Evolutionary conservation across 2,888 invertebrate genomes (phyloP).

Genomic region (Hartigia nigra): DNA sequence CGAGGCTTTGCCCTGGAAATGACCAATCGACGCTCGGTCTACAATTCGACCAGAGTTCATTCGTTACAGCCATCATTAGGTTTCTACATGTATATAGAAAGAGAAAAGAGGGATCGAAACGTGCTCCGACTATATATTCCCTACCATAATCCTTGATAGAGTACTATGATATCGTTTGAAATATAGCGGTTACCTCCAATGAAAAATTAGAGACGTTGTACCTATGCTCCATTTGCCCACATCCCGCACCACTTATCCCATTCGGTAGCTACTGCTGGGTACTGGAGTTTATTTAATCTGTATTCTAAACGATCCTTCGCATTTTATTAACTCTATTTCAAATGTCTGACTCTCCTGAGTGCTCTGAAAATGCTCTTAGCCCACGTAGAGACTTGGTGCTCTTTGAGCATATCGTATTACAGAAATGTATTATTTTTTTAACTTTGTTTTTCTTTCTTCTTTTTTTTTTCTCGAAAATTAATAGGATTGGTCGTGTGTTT

Average conservation of each 20-base stretch:
- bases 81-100: too few relatives aligned
- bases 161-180: not conserved
- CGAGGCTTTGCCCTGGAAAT: conserved; percentile 38
- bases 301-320: not conserved
- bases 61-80: not conserved
- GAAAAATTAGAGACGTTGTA: not conserved
- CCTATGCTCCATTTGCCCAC: not conserved
- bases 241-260: not conserved
- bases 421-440: not conserved
- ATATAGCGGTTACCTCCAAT: not conserved
- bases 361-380: not conserved
- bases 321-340: not conserved
- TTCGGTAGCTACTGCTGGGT: not conserved
- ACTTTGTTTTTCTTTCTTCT: too few relatives aligned
- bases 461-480: too few relatives aligned
- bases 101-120: not conserved
- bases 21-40: conserved; percentile 33
- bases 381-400: not conserved
- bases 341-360: not conserved
- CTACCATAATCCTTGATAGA: not conserved
- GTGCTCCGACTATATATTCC: not conserved
- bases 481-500: not conserved
- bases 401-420: too few relatives aligned
- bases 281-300: not conserved
- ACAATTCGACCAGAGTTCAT: not conserved